Evolutionary conservation across 2,888 invertebrate species (phyloP).

Genomic region (Ophion obscuratus): DNA sequence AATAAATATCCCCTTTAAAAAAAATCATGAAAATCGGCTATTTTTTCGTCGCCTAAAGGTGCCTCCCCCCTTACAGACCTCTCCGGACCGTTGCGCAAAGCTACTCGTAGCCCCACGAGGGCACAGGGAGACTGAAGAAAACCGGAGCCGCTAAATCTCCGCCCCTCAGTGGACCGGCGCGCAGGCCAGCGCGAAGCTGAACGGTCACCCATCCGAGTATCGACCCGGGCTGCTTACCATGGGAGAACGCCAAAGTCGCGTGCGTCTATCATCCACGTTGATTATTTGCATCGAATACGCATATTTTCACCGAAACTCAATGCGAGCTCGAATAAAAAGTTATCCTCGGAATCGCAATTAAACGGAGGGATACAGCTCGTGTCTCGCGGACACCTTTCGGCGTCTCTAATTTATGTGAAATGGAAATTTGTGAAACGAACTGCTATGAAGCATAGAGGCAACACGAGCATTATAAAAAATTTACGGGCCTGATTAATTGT

Average conservation of each 20-base stretch:
- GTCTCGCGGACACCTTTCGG: not conserved
- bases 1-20: no score
- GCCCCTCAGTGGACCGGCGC: no score
- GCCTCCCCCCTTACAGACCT: no score
- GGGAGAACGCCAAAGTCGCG: no score
- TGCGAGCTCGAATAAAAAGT: not conserved
- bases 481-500: constrained; percentile 27
- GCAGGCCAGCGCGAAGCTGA: no score
- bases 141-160: no score
- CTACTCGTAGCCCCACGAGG: no score
- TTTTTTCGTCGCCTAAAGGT: no score
- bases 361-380: not conserved
- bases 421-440: constrained; percentile 16
- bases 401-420: constrained; percentile 21
- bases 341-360: constrained; percentile 9
- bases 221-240: not conserved
- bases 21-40: no score
- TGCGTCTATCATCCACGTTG: not conserved
- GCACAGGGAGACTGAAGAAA: no score
- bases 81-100: no score
- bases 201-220: not conserved
- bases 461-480: constrained; percentile 26
- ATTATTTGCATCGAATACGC: not conserved
- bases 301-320: not conserved
- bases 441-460: constrained; percentile 11